A percentile compares a stretch with the other conserved stretches of the same genome.
phyloP scores from a whole-genome alignment of 2,113 vertebrate genomes.

The Chroicocephalus ridibundus region DNA sequence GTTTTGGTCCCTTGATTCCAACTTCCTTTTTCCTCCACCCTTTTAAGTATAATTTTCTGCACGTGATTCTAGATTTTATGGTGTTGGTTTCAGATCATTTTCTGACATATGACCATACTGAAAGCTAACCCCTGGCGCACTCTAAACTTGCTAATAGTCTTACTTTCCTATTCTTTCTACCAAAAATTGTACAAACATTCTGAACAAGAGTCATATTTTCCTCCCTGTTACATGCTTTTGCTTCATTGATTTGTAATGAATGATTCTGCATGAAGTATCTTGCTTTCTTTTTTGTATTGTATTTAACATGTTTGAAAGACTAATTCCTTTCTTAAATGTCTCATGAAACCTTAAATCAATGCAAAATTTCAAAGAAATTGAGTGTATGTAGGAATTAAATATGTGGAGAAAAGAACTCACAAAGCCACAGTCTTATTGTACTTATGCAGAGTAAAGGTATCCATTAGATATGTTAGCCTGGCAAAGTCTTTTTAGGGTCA shows the following conservation, averaged over 20 bases:
- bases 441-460: not conserved
- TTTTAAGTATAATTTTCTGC: not conserved
- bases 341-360: not conserved
- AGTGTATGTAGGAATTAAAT: not conserved
- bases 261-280: not conserved
- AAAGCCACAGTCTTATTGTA: not conserved
- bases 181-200: not conserved
- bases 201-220: not conserved
- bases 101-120: not conserved
- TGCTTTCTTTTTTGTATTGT: not conserved
- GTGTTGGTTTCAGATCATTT: not conserved
- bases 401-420: not conserved
- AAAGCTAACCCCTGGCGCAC: not conserved
- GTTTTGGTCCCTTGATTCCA: not conserved
- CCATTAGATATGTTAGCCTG: not conserved
- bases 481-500: not conserved
- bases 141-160: not conserved
- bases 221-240: not conserved
- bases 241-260: not conserved
- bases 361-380: not conserved
- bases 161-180: not conserved
- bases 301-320: not conserved
- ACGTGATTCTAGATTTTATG: not conserved
- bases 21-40: not conserved
- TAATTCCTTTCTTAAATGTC: not conserved